Evolutionary conservation across 2,888 invertebrate genomes (phyloP).

Genomic region (Clivina fossor): DNA sequence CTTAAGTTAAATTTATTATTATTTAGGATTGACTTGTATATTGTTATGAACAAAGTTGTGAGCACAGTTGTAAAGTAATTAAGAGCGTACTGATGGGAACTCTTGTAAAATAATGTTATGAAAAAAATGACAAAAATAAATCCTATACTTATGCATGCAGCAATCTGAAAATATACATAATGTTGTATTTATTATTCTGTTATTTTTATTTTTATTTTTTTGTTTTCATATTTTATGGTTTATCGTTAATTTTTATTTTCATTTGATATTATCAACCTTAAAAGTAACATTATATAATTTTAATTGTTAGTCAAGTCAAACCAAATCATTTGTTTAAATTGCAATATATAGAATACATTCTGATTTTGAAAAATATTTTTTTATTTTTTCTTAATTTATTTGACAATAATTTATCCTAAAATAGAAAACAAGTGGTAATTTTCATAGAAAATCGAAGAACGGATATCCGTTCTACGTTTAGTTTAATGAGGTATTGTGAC

Average conservation of each 20-base stretch:
- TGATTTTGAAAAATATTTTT: no score
- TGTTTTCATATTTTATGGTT: constrained; percentile 3
- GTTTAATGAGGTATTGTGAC: no score
- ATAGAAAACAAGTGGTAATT: no score
- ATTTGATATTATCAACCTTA: constrained; percentile 4
- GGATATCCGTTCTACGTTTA: no score
- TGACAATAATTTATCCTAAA: no score
- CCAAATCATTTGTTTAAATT: no score
- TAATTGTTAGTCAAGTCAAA: constrained; percentile 13
- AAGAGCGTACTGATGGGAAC: constrained; percentile 34
- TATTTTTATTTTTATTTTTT: constrained; percentile 10
- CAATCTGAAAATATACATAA: constrained; percentile 34
- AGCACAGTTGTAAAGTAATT: constrained; percentile 32
- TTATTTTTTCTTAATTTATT: no score
- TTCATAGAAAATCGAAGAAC: no score
- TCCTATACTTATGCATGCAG: constrained; percentile 38
- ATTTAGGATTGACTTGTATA: constrained; percentile 34
- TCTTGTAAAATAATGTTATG: constrained; percentile 36
- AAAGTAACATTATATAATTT: no score
- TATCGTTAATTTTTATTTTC: constrained; percentile 2
- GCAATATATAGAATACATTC: no score
- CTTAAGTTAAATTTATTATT: constrained; percentile 29
- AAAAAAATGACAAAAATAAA: constrained; percentile 37
- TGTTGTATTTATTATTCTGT: constrained; percentile 17
- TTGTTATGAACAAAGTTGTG: constrained; percentile 34